Conservation (phyloP, 2,113 vertebrate species). For the Pan paniscus region DNA sequence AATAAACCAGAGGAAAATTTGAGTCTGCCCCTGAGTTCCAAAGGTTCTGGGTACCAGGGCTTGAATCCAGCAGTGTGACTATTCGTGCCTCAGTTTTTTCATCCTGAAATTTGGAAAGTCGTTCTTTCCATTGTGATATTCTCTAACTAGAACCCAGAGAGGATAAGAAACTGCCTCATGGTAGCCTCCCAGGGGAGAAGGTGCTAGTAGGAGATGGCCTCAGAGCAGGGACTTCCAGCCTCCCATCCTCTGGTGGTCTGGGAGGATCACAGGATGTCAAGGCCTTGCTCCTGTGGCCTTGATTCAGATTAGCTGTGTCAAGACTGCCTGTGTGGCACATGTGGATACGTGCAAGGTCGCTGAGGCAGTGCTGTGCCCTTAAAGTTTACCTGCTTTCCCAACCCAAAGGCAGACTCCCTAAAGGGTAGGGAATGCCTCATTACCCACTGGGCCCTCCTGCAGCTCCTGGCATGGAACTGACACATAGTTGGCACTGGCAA, state of each 20-base stretch:
- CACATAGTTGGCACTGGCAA: not conserved
- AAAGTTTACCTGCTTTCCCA: not conserved
- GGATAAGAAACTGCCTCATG: not conserved
- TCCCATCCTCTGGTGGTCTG: not conserved
- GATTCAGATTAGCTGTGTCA: not conserved
- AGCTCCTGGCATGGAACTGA: not conserved
- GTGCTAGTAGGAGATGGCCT: not conserved
- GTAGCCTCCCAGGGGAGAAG: not conserved
- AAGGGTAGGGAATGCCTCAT: not conserved
- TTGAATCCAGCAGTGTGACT: not conserved
- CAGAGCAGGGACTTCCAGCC: not conserved
- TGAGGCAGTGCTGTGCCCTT: not conserved
- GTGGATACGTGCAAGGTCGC: not conserved
- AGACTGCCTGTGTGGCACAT: not conserved
- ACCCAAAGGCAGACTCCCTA: not conserved
- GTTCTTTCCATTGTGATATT: not conserved
- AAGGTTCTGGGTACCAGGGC: not conserved
- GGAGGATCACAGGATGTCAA: not conserved
- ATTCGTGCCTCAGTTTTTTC: not conserved
- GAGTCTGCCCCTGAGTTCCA: not conserved
- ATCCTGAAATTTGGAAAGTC: not conserved
- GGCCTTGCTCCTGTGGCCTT: not conserved
- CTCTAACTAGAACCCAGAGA: not conserved
- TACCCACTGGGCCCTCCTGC: not conserved
- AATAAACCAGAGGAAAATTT: not conserved